Evolutionary conservation across 1,140 invertebrate species (phyloP).

Genomic region (Drosophila ercepeae): DNA sequence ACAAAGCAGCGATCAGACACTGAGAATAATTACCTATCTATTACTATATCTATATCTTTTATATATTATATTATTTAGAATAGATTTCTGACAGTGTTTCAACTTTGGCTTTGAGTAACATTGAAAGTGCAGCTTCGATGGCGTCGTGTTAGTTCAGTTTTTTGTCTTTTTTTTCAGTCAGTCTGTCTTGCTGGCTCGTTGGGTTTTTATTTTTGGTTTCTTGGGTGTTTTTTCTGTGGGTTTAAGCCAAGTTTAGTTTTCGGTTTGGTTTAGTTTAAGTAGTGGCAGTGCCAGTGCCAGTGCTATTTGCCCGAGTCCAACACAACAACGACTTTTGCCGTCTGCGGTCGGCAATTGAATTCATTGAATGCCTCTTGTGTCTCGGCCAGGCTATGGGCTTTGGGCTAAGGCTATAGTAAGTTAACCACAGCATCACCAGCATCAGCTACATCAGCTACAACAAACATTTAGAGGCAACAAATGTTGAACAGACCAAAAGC

Average conservation of each 20-base stretch:
- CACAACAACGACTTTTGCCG: slow-evolving; percentile 42
- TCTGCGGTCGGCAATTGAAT: slow-evolving; percentile 78
- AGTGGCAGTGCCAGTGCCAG: neutral
- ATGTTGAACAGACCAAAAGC: slow-evolving; percentile 53
- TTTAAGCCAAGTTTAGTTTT: slow-evolving; percentile 2
- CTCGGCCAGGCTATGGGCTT: neutral
- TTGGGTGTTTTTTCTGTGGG: slow-evolving; percentile 6
- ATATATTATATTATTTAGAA: too few species aligned
- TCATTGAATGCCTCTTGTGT: slow-evolving; percentile 61
- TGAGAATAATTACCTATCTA: neutral
- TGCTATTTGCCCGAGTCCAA: neutral
- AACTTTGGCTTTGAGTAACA: slow-evolving; percentile 27
- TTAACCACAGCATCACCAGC: slow-evolving; percentile 32
- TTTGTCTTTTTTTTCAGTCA: slow-evolving; percentile 1
- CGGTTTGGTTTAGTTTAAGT: neutral
- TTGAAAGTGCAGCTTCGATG: slow-evolving; percentile 51
- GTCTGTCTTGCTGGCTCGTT: slow-evolving; percentile 6
- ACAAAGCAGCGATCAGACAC: slow-evolving; percentile 37
- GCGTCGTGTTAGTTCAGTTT: slow-evolving; percentile 63
- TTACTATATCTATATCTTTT: too few species aligned
- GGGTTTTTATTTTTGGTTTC: slow-evolving; percentile 10
- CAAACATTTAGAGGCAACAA: slow-evolving; percentile 13
- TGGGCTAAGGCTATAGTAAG: neutral
- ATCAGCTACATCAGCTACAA: slow-evolving; percentile 17
- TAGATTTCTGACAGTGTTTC: slow-evolving; percentile 6